A percentile compares a stretch with the other conserved stretches of the same genome.
These are phyloP conservation scores for Melitaea athalia DNA, from an alignment of 2,888 invertebrate species.

Conservation along the genomic window DNA sequence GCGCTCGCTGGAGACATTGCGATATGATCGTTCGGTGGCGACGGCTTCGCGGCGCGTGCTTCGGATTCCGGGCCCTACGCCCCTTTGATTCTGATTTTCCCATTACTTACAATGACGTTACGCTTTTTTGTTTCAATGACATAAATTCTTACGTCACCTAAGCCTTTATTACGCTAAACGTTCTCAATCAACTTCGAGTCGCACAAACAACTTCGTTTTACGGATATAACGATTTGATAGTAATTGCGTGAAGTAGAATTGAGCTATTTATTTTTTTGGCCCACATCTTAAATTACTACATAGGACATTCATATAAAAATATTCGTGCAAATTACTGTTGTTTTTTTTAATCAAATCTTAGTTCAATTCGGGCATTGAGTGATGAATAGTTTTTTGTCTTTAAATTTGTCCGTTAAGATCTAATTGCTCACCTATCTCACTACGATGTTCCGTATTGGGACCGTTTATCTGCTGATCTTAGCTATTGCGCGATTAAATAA, in stretches of 20 bases:
- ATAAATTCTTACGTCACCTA: constrained; percentile 62
- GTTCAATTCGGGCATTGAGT: not conserved
- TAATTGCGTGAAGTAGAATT: constrained; percentile 44
- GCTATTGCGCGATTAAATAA: constrained; percentile 39
- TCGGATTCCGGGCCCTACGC: constrained; percentile 64
- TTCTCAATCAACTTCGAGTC: constrained; percentile 66
- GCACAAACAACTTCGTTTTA: constrained; percentile 67
- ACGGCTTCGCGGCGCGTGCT: constrained; percentile 76
- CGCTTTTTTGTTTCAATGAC: constrained; percentile 64
- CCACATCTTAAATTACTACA: not conserved
- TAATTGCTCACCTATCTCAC: not conserved
- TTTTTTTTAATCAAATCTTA: not conserved
- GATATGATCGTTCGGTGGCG: constrained; percentile 68
- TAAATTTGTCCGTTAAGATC: not conserved
- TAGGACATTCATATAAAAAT: not conserved
- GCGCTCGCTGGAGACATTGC: constrained; percentile 69
- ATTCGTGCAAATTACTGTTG: not conserved
- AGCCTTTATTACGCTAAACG: constrained; percentile 75
- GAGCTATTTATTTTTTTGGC: constrained; percentile 35
- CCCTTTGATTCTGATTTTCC: constrained; percentile 66
- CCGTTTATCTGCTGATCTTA: constrained; percentile 34
- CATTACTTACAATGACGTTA: constrained; percentile 77
- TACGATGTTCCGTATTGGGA: constrained; percentile 6
- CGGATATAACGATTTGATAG: constrained; percentile 55
- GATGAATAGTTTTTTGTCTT: not conserved